Evolutionary conservation across 2,797 vertebrate species (phyloP), one percentile per base, ranked within the genome.

Genomic region (Clarias fuscus): DNA sequence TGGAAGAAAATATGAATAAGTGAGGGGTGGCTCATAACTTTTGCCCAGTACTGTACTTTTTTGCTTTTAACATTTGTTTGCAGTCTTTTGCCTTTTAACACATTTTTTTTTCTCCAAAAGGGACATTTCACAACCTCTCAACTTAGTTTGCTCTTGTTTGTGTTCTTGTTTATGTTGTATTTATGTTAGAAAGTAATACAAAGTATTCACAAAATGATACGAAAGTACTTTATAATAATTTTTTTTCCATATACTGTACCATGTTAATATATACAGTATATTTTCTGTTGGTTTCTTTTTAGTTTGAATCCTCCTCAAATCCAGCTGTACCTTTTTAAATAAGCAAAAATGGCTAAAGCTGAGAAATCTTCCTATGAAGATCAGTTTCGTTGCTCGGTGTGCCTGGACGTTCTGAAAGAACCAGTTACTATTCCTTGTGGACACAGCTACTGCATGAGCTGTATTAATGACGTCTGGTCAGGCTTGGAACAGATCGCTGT

Each of bases 321-420:
- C 30, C 22, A 64, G 22, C 20, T 7, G 59, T 24, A 13, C 56
- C 33, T 18, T 13, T 79, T 61, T 20, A 59, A 78, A 78, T 37
- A 64, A 43, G 8, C 15, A 53, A 77, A 77, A 70, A 85, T 85
- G 73, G 73, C 65, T 30, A 83, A 84, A 67, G 61, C 59, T 73
- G 40, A 13, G 7, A 77, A 0, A 56, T 81, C 33, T 33, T 43
- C 27, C 53, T 83, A 0, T 62, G 71, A 91, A 78, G 91, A 90
- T 62, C 91, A 92, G 76, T 85, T 93, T 81, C 70, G 90, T 48
- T 94, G 93, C 72, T 87, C 93, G 15, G 89, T 94, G 75, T 95
- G 93, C 84, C 88, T 94, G 76, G 93, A 93, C 24, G 86, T 90
- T 24, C 92, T 94, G 78, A 73, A 20, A 8, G 82, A 89, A 17